Base-by-base conservation (phyloP, 64 coral and sea anemone genomes). In the Dendrophyllia cribrosa region DNA sequence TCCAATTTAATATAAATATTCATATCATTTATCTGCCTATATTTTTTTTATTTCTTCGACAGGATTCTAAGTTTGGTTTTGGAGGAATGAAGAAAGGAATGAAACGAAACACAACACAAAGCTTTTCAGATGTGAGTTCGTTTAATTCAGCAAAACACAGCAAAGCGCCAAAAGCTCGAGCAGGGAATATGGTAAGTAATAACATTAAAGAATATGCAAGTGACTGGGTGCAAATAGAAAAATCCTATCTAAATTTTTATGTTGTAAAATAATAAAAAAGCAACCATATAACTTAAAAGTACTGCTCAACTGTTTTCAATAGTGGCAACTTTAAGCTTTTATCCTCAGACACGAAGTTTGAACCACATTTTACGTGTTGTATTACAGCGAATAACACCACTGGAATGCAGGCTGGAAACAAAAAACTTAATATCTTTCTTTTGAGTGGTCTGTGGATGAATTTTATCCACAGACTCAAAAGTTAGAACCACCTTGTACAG, bases 51-150 rank as follows among this genome's bases (percentile, higher is more conserved):
- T 82, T 51, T 48, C 3, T 55, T 52, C 9, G 3, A 2, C 45
- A 98, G 91, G 97, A 98, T 86, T 22, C 91, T 5, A 98, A 98
- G 67, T 98, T 93, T 85, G 97, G 97, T 59, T 89, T 95, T 74
- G 97, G 97, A 91, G 97, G 97, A 24, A 88, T 93, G 24, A 98
- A 98, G 70, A 95, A 72, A 47, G 88, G 88, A 21, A 88, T 93
- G 72, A 98, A 96, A 71, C 69, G 88, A 64, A 98, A 98, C 72
- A 88, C 94, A 16, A 44, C 80, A 16, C 79, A 93, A 14, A 98
- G 90, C 60, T 78, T 83, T 20, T 59, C 51, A 68, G 97, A 98
- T 71, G 79, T 96, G 77, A 93, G 88, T 8, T 91, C 97, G 9
- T 98, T 98, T 56, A 95, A 88, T 63, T 93, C 97, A 10, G 85